Percentiles rank a stretch among this genome's conserved stretches.
These are phyloP conservation scores for Pseudopodoces humilis DNA, from an alignment of 2,113 vertebrate genomes.

Conservation along the genomic window DNA sequence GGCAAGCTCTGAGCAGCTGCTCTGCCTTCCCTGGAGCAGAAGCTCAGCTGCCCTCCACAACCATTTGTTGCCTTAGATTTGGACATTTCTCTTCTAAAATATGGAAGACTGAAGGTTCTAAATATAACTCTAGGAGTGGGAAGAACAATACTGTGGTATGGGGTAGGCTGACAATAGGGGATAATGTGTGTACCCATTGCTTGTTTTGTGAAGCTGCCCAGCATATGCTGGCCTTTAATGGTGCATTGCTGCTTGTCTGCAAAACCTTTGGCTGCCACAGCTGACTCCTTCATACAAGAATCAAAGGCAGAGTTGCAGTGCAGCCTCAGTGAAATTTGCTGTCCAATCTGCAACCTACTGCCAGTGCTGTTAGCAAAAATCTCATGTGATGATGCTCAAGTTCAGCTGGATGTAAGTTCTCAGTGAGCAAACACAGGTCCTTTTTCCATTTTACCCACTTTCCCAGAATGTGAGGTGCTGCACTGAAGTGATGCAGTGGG, in stretches of 20 bases:
- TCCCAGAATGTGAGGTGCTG: not conserved
- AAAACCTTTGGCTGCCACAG: not conserved
- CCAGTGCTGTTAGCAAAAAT: not conserved
- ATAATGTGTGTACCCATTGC: not conserved
- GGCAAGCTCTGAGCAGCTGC: not conserved
- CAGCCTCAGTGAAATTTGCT: not conserved
- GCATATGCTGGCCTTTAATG: not conserved
- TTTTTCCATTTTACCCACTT: not conserved
- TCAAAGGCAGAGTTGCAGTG: not conserved
- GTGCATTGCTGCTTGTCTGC: not conserved
- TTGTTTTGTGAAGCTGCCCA: not conserved
- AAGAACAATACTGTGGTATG: not conserved
- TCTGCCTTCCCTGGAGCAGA: not conserved
- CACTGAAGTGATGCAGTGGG: not conserved
- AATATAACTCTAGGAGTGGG: not conserved
- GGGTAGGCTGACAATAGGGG: not conserved
- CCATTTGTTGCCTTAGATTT: not conserved
- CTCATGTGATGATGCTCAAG: fast-evolving
- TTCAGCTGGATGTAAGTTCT: not conserved
- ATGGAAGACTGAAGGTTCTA: not conserved
- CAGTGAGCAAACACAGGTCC: fast-evolving
- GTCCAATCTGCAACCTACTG: not conserved
- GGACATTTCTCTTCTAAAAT: not conserved
- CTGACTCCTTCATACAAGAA: not conserved
- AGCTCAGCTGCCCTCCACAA: not conserved